These are phyloP conservation scores for Hybognathus amarus DNA, from an alignment of 2,797 vertebrate species.

Conservation along the genomic window DNA sequence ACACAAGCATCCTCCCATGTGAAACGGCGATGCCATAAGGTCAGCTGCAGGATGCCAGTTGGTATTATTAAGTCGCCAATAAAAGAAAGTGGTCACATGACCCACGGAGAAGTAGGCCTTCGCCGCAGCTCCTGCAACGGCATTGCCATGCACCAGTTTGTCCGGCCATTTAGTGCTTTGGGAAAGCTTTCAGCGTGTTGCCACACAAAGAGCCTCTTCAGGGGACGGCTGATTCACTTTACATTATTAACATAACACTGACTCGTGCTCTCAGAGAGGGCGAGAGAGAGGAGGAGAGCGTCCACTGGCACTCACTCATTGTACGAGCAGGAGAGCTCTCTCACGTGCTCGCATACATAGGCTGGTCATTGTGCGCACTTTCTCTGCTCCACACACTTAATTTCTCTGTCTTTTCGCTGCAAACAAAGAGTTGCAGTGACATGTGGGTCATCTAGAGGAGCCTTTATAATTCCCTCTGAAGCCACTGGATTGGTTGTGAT, in stretches of 20 bases:
- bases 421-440: conserved; percentile 46
- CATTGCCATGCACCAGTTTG: conserved; percentile 51
- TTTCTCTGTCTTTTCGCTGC: conserved; percentile 35
- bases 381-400: conserved; percentile 33
- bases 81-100: conserved; percentile 45
- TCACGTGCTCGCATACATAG: conserved; percentile 23
- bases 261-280: conserved; percentile 53
- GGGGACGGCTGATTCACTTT: conserved; percentile 74
- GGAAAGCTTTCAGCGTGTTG: conserved; percentile 69
- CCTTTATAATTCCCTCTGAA: conserved; percentile 21
- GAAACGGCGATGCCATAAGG: conserved; percentile 25
- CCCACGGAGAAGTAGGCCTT: conserved; percentile 1
- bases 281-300: conserved; percentile 20
- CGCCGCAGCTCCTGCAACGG: conserved; percentile 11
- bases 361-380: conserved; percentile 18
- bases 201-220: conserved; percentile 74
- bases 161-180: conserved; percentile 62
- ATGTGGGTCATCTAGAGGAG: conserved; percentile 38
- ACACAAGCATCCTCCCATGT: conserved; percentile 7
- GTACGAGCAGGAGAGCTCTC: conserved; percentile 33
- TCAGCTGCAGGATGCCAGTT: conserved; percentile 25
- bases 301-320: conserved; percentile 29
- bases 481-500: conserved; percentile 7
- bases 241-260: conserved; percentile 78
- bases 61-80: conserved; percentile 55